phyloP scores from a whole-genome alignment of 2,888 invertebrate species.

The Lasioglossum vierecki region DNA sequence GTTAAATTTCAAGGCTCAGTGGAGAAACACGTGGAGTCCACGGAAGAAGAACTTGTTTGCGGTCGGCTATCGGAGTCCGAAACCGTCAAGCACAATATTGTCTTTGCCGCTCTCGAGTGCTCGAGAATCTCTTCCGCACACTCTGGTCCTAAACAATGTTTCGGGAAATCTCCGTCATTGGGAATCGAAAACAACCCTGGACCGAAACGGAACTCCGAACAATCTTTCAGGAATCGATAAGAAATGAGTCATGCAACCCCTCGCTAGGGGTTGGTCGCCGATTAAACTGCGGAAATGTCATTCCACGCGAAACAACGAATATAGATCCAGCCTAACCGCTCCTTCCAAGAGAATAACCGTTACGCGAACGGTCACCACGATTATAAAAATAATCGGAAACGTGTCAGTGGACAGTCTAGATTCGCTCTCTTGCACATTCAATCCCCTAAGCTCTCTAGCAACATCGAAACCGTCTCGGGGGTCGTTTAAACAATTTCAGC shows the following conservation, averaged over 20 bases:
- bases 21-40: conserved; percentile 22
- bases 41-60: conserved; percentile 8
- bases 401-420: not conserved
- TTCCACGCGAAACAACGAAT: not conserved
- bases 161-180: not conserved
- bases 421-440: too few relatives aligned
- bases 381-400: not conserved
- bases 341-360: not conserved
- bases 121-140: not conserved
- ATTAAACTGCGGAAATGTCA: not conserved
- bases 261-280: not conserved
- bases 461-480: not conserved
- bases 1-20: conserved; percentile 63
- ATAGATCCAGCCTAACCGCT: not conserved
- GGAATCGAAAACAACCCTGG: not conserved
- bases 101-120: not conserved
- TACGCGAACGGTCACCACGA: not conserved
- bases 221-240: not conserved
- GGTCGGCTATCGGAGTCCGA: not conserved
- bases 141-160: not conserved
- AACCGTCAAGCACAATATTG: not conserved
- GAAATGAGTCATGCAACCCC: not conserved
- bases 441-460: not conserved
- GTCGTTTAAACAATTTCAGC: not conserved
- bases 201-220: not conserved